Percentiles rank a stretch among this genome's conserved stretches.
These are phyloP conservation scores for Limnephilus rhombicus DNA, from an alignment of 2,888 invertebrate genomes.

Conservation along the genomic window DNA sequence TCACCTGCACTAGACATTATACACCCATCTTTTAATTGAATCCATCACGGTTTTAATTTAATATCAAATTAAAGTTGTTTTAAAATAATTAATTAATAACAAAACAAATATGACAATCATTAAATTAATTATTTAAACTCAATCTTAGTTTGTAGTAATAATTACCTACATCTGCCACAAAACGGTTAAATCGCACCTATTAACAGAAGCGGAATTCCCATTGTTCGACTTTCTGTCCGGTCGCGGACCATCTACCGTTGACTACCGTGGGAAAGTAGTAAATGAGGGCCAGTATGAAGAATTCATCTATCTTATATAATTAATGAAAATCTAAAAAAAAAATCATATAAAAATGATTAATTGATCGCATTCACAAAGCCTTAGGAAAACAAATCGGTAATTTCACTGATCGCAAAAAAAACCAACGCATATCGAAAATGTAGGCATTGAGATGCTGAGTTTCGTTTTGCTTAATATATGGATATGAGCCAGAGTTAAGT, in stretches of 20 bases:
- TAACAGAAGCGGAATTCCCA: background rate
- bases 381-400: too few species aligned
- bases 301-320: background rate
- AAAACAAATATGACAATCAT: background rate
- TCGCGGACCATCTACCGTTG: background rate
- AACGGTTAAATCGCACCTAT: background rate
- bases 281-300: background rate
- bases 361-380: too few species aligned
- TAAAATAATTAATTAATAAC: background rate
- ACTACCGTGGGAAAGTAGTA: background rate
- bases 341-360: background rate
- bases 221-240: background rate
- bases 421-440: too few species aligned
- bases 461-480: too few species aligned
- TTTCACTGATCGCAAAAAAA: too few species aligned
- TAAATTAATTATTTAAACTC: background rate
- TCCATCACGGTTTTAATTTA: background rate
- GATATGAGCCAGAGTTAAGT: too few species aligned
- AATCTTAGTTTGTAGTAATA: background rate
- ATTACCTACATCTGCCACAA: background rate
- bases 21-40: too few species aligned
- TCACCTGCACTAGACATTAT: background rate
- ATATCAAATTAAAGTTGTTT: background rate
- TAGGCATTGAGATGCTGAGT: too few species aligned
- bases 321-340: background rate